These are phyloP conservation scores for Odobenus rosmarus DNA, from an alignment of 2,113 vertebrate genomes.

Conservation along the genomic window DNA sequence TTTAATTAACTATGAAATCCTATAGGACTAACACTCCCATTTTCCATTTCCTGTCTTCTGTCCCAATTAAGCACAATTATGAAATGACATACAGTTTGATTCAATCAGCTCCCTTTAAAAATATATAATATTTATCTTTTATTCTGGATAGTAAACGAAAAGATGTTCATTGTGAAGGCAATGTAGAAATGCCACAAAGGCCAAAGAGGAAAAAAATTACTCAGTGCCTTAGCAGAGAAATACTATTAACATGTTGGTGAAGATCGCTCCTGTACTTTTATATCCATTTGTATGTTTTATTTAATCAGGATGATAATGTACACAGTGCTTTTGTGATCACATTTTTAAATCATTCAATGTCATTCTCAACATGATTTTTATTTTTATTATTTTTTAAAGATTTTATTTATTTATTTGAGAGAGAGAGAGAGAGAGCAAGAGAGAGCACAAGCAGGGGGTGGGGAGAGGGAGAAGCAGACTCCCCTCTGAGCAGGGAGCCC, in stretches of 20 bases:
- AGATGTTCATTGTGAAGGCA: slow-evolving; percentile 14
- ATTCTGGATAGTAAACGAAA: background rate
- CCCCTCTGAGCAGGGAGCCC: too few species aligned
- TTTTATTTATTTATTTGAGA: too few species aligned
- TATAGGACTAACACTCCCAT: background rate
- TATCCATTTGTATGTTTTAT: slow-evolving; percentile 44
- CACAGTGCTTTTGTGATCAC: background rate
- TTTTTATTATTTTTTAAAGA: too few species aligned
- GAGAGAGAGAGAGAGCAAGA: too few species aligned
- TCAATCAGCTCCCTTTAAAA: background rate
- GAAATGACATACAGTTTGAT: slow-evolving; percentile 24
- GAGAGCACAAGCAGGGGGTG: too few species aligned
- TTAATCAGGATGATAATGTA: background rate
- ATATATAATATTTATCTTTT: background rate
- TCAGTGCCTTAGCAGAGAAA: background rate
- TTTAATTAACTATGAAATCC: background rate
- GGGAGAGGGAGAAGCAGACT: too few species aligned
- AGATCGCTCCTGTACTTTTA: background rate
- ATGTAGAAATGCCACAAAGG: slow-evolving; percentile 19
- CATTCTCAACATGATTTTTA: slow-evolving; percentile 19
- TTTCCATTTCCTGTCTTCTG: slow-evolving; percentile 38
- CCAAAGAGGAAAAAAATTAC: background rate
- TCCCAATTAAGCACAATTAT: slow-evolving; percentile 19
- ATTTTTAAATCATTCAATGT: slow-evolving; percentile 45
- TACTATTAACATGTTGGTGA: background rate